These are phyloP conservation scores for Harpegnathos saltator DNA, from an alignment of 1,140 invertebrate species.

Conservation along the genomic window DNA sequence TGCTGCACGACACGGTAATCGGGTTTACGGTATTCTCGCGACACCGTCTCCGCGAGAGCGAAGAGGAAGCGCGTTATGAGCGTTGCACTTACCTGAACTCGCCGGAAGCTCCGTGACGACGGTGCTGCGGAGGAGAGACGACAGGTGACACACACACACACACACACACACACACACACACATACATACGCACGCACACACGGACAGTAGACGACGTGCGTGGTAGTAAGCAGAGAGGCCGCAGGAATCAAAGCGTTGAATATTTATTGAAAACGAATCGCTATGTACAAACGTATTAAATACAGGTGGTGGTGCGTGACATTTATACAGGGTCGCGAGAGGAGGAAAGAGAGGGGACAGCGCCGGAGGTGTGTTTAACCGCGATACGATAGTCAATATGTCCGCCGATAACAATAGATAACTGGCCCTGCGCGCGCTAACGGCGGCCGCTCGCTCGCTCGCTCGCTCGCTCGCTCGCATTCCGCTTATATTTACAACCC, in stretches of 20 bases:
- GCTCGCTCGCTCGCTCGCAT: constrained; percentile 10
- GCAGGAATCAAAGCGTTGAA: constrained; percentile 77
- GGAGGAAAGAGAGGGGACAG: constrained; percentile 40
- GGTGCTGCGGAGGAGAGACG: no score
- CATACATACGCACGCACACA: no score
- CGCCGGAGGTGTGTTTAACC: constrained; percentile 48
- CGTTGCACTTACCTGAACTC: constrained; percentile 38
- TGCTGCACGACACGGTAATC: not conserved
- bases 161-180: no score
- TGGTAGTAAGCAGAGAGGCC: not conserved
- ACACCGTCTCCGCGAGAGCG: constrained; percentile 6
- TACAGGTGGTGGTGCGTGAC: constrained; percentile 73
- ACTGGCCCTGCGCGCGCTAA: constrained; percentile 51
- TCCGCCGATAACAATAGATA: constrained; percentile 78
- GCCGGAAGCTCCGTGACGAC: no score
- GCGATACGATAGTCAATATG: constrained; percentile 75
- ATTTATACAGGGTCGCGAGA: constrained; percentile 77
- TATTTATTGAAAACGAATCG: constrained; percentile 81
- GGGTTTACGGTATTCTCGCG: constrained; percentile 30
- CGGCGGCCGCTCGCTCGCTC: not conserved
- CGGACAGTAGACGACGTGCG: no score
- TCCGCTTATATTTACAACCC: constrained; percentile 78
- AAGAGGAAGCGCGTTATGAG: constrained; percentile 9
- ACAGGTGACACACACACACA: no score
- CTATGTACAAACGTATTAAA: constrained; percentile 82